Percentiles rank a stretch among this genome's conserved stretches.
Evolutionary conservation across 1,140 invertebrate genomes (phyloP).

Genomic region (Papilio polytes): DNA sequence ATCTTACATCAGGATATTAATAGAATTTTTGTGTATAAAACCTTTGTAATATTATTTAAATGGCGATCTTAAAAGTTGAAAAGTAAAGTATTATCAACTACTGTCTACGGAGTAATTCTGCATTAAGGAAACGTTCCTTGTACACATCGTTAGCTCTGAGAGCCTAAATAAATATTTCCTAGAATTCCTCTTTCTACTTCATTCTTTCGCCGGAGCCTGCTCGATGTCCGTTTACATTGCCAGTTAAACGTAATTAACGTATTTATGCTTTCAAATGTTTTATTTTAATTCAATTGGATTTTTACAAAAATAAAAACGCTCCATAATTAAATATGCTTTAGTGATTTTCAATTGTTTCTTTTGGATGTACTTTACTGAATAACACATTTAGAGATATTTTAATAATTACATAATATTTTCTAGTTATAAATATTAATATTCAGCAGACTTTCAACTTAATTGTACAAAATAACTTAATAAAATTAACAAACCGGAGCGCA

Average conservation of each 20-base stretch:
- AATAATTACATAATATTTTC: background rate
- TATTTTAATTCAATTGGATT: background rate
- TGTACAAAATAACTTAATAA: conserved; percentile 20
- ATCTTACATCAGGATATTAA: background rate
- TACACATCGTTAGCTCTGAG: conserved; percentile 27
- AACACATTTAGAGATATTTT: background rate
- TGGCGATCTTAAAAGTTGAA: background rate
- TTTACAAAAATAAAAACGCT: background rate
- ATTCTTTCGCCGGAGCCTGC: background rate
- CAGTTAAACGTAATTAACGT: conserved; percentile 11
- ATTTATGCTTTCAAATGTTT: background rate
- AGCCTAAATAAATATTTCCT: conserved; percentile 37
- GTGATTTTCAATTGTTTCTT: background rate
- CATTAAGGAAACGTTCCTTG: conserved; percentile 20
- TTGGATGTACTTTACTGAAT: background rate
- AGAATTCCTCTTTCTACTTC: conserved; percentile 18
- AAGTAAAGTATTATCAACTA: background rate
- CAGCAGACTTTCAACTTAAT: background rate
- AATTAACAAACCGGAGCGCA: background rate
- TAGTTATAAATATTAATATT: background rate
- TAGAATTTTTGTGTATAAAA: background rate
- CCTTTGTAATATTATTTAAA: background rate
- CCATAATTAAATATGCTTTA: background rate
- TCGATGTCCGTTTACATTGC: conserved; percentile 11
- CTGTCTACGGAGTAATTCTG: background rate